A percentile compares a stretch with the other conserved stretches of the same genome.
Evolutionary conservation across 2,113 vertebrate genomes (phyloP).

Genomic region (Chlamydotis undulata): DNA sequence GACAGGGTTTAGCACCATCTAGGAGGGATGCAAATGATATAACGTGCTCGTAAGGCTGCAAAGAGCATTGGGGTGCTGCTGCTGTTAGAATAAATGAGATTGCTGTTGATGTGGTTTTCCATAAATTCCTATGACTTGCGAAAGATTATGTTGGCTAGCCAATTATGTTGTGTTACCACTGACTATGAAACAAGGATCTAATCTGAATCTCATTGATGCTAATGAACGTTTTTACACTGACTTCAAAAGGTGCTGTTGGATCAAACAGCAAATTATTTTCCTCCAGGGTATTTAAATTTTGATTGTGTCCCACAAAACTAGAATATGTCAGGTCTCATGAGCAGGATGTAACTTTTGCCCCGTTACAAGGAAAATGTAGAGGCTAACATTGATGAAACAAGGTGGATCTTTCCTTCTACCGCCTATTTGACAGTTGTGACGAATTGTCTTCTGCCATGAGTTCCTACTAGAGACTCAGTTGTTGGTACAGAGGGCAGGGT

Average conservation of each 20-base stretch:
- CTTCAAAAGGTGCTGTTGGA: conserved; percentile 18
- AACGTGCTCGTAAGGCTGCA: accelerated
- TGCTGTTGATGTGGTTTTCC: neutral
- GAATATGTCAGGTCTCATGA: neutral
- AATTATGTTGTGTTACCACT: neutral
- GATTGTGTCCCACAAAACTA: neutral
- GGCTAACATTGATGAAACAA: neutral
- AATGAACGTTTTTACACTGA: conserved; percentile 2
- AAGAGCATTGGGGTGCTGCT: neutral
- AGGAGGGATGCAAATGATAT: neutral
- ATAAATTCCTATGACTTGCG: neutral
- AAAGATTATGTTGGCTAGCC: neutral
- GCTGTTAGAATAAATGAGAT: neutral
- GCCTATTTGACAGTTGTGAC: neutral
- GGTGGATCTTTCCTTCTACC: neutral
- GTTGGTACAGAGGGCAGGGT: conserved; percentile 43
- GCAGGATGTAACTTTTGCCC: neutral
- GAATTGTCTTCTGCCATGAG: conserved; percentile 24
- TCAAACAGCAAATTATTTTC: conserved; percentile 30
- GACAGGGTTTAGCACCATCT: neutral
- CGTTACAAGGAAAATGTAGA: neutral
- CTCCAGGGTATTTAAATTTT: neutral
- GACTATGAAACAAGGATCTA: neutral
- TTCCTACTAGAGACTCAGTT: neutral
- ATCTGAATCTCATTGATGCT: conserved; percentile 9